Conservation (phyloP, 2,113 vertebrate species). For the Rana temporaria region DNA sequence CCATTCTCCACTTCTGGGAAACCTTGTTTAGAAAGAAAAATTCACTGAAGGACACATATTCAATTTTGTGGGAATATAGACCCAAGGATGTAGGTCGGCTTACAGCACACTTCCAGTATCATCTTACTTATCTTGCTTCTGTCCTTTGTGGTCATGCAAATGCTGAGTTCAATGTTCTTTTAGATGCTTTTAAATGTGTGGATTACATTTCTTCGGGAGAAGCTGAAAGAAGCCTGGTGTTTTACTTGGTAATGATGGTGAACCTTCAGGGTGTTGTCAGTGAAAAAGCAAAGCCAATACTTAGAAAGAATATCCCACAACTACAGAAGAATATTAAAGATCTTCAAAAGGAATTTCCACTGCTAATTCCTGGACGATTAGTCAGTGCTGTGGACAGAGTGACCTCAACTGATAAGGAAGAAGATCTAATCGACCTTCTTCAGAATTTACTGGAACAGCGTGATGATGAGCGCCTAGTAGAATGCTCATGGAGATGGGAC, state of each 20-base stretch:
- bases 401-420: conserved; percentile 31
- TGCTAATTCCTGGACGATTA: conserved; percentile 70
- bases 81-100: conserved; percentile 66
- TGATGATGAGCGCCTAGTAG: conserved; percentile 73
- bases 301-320: conserved; percentile 62
- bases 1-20: conserved; percentile 78
- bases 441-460: conserved; percentile 70
- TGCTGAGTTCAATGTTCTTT: conserved; percentile 70
- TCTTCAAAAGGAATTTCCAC: conserved; percentile 56
- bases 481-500: conserved; percentile 80
- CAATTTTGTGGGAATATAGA: conserved; percentile 76
- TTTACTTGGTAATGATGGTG: conserved; percentile 78
- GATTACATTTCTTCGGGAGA: conserved; percentile 71
- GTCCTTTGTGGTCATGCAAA: conserved; percentile 72
- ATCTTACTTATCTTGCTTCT: conserved; percentile 71
- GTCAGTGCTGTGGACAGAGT: conserved; percentile 62
- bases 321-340: conserved; percentile 58
- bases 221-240: conserved; percentile 75
- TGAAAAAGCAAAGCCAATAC: conserved; percentile 50
- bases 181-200: conserved; percentile 71
- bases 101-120: conserved; percentile 66
- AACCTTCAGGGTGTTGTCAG: conserved; percentile 68
- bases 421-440: conserved; percentile 66
- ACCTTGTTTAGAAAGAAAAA: conserved; percentile 70
- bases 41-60: conserved; percentile 65